A percentile compares a stretch with the other conserved stretches of the same genome.
Evolutionary conservation across 2,797 vertebrate species (phyloP).

Genomic region (Tympanoctomys barrerae): DNA sequence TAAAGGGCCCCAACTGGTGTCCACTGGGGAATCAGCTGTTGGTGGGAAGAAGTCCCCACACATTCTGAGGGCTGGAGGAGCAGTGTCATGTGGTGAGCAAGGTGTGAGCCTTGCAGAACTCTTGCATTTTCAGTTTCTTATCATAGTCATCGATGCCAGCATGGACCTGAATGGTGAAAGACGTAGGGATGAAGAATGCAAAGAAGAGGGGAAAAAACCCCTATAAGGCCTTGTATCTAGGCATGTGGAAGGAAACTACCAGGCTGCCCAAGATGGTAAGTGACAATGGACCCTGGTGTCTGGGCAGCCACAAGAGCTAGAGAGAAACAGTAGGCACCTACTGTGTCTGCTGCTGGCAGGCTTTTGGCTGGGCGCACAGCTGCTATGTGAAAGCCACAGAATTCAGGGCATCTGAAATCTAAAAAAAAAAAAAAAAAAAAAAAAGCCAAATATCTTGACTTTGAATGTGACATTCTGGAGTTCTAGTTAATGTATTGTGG

Average conservation of each 20-base stretch:
- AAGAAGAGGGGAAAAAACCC: no score
- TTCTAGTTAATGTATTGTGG: neutral
- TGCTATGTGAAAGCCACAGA: accelerated
- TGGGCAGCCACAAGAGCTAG: neutral
- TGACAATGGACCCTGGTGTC: neutral
- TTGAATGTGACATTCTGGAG: neutral
- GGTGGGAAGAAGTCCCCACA: neutral
- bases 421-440: neutral
- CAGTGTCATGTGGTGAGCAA: no score
- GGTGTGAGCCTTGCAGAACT: neutral
- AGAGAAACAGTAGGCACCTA: neutral
- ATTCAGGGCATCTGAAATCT: neutral
- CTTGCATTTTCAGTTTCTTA: neutral
- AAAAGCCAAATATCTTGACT: neutral
- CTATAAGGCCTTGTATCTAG: accelerated
- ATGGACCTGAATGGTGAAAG: no score
- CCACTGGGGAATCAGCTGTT: neutral
- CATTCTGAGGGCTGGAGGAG: neutral
- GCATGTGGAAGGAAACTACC: neutral
- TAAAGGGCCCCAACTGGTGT: neutral
- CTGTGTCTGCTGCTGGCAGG: neutral
- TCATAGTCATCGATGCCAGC: no score
- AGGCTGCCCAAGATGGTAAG: neutral
- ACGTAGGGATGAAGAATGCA: no score
- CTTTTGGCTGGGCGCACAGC: accelerated